Conservation (phyloP, 2,797 vertebrate species). For the Cryptoprocta ferox region DNA sequence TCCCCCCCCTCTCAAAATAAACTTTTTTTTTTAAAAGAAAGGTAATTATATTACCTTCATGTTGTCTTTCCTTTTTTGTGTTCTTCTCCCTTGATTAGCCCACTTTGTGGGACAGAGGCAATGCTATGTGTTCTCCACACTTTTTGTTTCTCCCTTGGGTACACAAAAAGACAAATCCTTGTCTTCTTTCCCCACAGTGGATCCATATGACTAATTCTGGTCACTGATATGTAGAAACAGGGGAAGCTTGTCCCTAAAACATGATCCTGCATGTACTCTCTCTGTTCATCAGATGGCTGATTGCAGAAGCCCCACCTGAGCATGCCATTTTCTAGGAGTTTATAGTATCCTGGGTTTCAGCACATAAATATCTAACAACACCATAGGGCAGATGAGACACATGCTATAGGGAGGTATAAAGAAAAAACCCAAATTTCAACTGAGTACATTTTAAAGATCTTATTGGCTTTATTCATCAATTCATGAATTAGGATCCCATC, state of each 20-base stretch:
- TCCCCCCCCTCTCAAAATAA: too few relatives aligned
- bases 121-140: background rate
- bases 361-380: background rate
- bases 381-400: too few relatives aligned
- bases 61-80: background rate
- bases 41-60: background rate
- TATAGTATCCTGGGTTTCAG: background rate
- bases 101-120: background rate
- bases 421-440: background rate
- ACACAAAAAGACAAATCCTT: background rate
- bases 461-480: background rate
- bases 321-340: background rate
- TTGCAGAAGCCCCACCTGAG: background rate
- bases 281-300: background rate
- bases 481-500: background rate
- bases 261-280: background rate
- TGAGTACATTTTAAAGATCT: background rate
- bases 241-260: background rate
- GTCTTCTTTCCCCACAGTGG: background rate
- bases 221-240: background rate
- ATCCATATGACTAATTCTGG: background rate
- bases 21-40: background rate
- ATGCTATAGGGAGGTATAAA: background rate
- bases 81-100: fast-evolving
- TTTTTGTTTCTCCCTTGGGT: background rate